Evolutionary conservation across 2,113 vertebrate species (phyloP).

Genomic region (Marmota monax): DNA sequence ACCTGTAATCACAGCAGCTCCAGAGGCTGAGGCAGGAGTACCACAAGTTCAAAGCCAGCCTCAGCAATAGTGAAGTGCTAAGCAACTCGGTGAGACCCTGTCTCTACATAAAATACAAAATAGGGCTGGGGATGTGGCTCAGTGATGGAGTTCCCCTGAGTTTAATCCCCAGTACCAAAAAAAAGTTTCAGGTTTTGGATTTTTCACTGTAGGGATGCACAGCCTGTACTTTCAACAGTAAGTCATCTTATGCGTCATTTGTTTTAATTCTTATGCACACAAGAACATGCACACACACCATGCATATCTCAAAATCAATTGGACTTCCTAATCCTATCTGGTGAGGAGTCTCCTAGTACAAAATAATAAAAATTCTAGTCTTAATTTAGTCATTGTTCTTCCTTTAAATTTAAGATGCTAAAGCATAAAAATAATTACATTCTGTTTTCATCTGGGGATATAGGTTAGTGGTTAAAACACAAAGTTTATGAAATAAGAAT

Average conservation of each 20-base stretch:
- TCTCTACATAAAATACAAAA: too few relatives aligned
- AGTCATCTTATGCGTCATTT: not conserved
- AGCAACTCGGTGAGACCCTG: too few relatives aligned
- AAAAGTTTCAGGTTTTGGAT: not conserved
- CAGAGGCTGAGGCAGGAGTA: too few relatives aligned
- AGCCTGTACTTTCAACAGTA: not conserved
- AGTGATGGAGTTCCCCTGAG: too few relatives aligned
- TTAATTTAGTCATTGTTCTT: not conserved
- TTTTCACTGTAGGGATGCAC: not conserved
- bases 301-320: not conserved
- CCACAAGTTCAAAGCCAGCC: too few relatives aligned
- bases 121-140: too few relatives aligned
- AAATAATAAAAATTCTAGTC: not conserved
- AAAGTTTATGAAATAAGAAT: not conserved
- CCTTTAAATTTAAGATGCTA: not conserved
- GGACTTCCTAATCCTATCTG: not conserved
- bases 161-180: too few relatives aligned
- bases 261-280: not conserved
- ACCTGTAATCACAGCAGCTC: too few relatives aligned
- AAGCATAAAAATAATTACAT: not conserved
- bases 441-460: not conserved
- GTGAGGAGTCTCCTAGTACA: not conserved
- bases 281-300: too few relatives aligned
- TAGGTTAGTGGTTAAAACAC: not conserved
- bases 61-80: too few relatives aligned